Evolutionary conservation across 2,888 invertebrate genomes (phyloP).

Genomic region (Xiphydria camelus): DNA sequence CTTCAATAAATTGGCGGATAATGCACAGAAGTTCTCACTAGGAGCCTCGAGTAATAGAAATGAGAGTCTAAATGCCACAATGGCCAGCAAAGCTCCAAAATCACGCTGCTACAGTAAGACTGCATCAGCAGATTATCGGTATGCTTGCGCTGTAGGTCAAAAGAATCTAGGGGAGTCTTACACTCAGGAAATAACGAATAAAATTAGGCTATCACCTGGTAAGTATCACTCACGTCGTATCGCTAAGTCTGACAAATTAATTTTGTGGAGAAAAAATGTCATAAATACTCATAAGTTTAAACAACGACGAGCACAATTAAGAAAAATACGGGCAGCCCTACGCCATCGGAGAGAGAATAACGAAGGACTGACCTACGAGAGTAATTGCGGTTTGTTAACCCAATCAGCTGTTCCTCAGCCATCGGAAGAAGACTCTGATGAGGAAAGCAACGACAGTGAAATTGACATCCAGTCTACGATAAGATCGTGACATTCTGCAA

Average conservation of each 20-base stretch:
- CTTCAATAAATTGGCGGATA: background rate
- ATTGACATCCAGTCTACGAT: slow-evolving; percentile 1
- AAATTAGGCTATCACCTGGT: background rate
- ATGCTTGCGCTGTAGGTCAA: background rate
- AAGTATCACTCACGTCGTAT: background rate
- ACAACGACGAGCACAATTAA: background rate
- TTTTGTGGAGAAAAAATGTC: background rate
- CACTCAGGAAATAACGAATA: background rate
- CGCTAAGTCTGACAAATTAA: background rate
- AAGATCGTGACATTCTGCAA: slow-evolving; percentile 7
- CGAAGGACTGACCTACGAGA: background rate
- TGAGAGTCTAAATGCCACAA: slow-evolving; percentile 24
- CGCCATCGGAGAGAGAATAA: background rate
- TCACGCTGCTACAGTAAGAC: slow-evolving; percentile 13
- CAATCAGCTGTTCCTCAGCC: too few relatives aligned
- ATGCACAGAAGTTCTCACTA: background rate
- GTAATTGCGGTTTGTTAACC: background rate
- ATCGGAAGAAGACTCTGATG: background rate
- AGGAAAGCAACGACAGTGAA: background rate
- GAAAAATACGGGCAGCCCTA: background rate
- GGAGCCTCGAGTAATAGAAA: slow-evolving; percentile 19
- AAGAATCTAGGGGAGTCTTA: background rate
- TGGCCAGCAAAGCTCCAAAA: slow-evolving; percentile 27
- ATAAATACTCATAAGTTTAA: background rate
- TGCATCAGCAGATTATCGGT: background rate